A percentile compares a stretch with the other conserved stretches of the same genome.
phyloP scores from a whole-genome alignment of 2,888 invertebrate species.

The Limenitis camilla region DNA sequence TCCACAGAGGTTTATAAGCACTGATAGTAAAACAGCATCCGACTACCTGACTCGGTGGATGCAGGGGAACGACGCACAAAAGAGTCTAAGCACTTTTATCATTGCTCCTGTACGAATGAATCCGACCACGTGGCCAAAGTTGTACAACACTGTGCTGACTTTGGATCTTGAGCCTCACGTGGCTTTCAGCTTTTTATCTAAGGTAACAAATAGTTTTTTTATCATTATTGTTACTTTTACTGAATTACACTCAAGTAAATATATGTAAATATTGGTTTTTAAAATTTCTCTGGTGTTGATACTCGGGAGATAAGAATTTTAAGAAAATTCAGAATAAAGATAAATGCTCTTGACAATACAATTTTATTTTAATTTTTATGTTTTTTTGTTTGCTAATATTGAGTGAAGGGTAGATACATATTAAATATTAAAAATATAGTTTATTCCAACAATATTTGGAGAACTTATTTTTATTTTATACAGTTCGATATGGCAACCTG shows the following conservation, averaged over 20 bases:
- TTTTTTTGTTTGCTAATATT: no score
- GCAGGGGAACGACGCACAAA: conserved; percentile 29
- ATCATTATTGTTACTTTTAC: no score
- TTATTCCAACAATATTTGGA: no score
- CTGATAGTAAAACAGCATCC: conserved; percentile 32
- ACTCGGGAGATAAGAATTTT: no score
- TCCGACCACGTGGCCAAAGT: conserved; percentile 29
- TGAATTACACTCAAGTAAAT: no score
- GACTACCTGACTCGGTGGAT: conserved; percentile 31
- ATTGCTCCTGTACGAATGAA: conserved; percentile 37
- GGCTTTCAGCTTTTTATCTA: conserved; percentile 54
- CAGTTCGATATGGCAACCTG: conserved; percentile 48
- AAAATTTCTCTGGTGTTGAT: no score
- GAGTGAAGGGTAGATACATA: no score
- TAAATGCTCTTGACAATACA: no score
- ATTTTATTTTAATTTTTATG: no score
- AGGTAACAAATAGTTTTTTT: conserved; percentile 32
- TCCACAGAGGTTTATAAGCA: conserved; percentile 45
- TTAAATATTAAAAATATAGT: no score
- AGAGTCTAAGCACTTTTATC: conserved; percentile 38
- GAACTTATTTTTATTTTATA: neutral
- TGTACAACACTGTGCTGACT: conserved; percentile 42
- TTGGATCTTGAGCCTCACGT: conserved; percentile 38
- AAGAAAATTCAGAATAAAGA: no score
- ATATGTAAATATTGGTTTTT: no score